Conservation (phyloP, 2,888 invertebrate species). For the Drosophila flavopinicola region DNA sequence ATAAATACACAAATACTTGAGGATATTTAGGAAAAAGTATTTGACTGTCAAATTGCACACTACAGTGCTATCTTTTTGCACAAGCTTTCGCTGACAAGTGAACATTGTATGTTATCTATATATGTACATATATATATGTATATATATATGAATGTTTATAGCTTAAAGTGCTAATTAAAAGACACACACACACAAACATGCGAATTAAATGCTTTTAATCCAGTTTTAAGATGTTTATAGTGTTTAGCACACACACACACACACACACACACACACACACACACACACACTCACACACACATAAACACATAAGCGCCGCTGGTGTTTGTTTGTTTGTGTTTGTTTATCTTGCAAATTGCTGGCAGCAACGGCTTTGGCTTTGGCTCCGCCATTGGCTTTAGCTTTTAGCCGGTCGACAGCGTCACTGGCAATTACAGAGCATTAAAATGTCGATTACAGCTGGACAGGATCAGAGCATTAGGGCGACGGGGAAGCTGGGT, state of each 20-base stretch:
- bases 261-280: slow-evolving; percentile 4
- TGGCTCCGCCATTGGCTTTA: slow-evolving; percentile 22
- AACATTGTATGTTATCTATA: not conserved
- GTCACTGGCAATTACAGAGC: slow-evolving; percentile 51
- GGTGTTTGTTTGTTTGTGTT: slow-evolving; percentile 1
- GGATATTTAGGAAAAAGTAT: too few relatives aligned
- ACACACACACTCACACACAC: too few relatives aligned
- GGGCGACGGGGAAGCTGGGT: too few relatives aligned
- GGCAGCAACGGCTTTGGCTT: slow-evolving; percentile 18
- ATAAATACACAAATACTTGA: too few relatives aligned
- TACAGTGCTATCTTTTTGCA: too few relatives aligned
- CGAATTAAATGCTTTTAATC: slow-evolving; percentile 52
- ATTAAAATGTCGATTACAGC: slow-evolving; percentile 53
- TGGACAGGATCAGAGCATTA: slow-evolving; percentile 10
- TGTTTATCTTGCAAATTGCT: slow-evolving; percentile 61
- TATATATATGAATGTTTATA: too few relatives aligned
- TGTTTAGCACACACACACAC: slow-evolving; percentile 32
- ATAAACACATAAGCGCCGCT: too few relatives aligned
- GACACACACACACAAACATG: not conserved
- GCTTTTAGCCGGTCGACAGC: slow-evolving; percentile 8
- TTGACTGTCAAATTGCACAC: too few relatives aligned
- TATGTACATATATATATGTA: not conserved
- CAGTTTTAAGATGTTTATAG: slow-evolving; percentile 66
- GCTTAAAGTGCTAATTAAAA: slow-evolving; percentile 13
- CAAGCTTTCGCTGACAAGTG: slow-evolving; percentile 21